Base-by-base conservation (phyloP, 2,113 vertebrate genomes). In the Halichoerus grypus region DNA sequence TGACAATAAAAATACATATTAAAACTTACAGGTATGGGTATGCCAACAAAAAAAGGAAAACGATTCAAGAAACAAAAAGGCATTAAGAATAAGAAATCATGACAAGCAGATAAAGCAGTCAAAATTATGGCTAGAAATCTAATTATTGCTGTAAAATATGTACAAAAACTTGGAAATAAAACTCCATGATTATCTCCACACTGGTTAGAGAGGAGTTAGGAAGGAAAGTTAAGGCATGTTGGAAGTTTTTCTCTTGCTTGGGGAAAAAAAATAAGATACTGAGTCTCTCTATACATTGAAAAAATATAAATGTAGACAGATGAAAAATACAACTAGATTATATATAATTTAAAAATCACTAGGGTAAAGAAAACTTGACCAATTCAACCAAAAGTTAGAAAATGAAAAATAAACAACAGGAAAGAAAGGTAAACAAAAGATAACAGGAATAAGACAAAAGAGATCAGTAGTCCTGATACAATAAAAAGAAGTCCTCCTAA, bases 311-410 rank as follows among this genome's bases (percentile, higher is more conserved):
- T 92, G 39, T 69, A 89, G 88, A 80, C 28, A 82, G 16, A 39
- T 88, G 51, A 88, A 96, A 94, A 92, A 94, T 19, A 88, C 7
- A 82, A 94, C 19, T 65, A 85, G 21, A 42, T 82, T 63, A 89
- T 51, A 91, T 4, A 26, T 36, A 89, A 82, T 16, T 89, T 96
- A 76, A 92, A 90, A 90, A 71, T 71, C 24, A 94, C 24, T 55
- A 89, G 14, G 33, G 33, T 55, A 80, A 82, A 74, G 61, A 86
- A 85, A 85, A 39, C 28, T 26, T 77, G 26, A 76, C 22, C 21
- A n/a, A 74, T 81, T 91, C 18, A 79, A 77, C 18, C 18, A 91
- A 65, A 7, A 84, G 63, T 51, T 31, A 92, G 61, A 96, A 96
- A 86, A 72, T 85, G 9, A 93, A 93, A 91, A 93, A 67, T 74